Conservation (phyloP, 2,113 vertebrate species). For the Platichthys stellatus region DNA sequence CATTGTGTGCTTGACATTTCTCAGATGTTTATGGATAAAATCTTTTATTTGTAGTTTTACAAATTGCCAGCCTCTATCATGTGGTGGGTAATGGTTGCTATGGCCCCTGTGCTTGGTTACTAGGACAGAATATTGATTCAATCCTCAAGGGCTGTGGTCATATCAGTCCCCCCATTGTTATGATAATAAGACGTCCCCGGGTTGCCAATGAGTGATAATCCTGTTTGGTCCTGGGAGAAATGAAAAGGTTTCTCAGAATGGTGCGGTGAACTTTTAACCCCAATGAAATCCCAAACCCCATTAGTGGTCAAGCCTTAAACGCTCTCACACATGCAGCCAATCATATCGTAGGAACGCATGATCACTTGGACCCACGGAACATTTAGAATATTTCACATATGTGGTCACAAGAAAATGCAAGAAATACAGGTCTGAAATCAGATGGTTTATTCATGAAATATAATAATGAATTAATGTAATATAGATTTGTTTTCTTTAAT, state of each 20-base stretch:
- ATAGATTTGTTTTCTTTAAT: background rate
- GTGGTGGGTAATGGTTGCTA: slow-evolving; percentile 63
- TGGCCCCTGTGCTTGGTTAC: slow-evolving; percentile 53
- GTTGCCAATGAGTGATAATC: slow-evolving; percentile 62
- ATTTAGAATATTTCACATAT: background rate
- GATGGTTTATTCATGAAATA: background rate
- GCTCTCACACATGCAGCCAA: slow-evolving; percentile 1
- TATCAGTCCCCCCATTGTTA: slow-evolving; percentile 73
- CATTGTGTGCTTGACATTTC: slow-evolving; percentile 29
- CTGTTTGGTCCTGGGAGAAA: slow-evolving; percentile 60
- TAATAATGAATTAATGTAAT: background rate
- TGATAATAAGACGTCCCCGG: slow-evolving; percentile 66
- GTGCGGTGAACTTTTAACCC: slow-evolving; percentile 71
- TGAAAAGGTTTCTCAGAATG: slow-evolving; percentile 50
- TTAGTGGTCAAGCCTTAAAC: slow-evolving; percentile 47
- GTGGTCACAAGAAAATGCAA: background rate
- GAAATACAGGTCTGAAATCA: background rate
- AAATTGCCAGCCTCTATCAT: slow-evolving; percentile 26
- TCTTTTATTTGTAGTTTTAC: slow-evolving; percentile 32
- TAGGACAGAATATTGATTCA: slow-evolving; percentile 67
- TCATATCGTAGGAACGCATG: background rate
- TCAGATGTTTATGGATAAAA: slow-evolving; percentile 23
- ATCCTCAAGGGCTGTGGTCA: slow-evolving; percentile 60
- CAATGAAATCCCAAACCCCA: slow-evolving; percentile 44
- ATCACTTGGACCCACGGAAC: background rate